phyloP scores from a whole-genome alignment of 2,888 invertebrate species.

The Tetragonula carbonaria region DNA sequence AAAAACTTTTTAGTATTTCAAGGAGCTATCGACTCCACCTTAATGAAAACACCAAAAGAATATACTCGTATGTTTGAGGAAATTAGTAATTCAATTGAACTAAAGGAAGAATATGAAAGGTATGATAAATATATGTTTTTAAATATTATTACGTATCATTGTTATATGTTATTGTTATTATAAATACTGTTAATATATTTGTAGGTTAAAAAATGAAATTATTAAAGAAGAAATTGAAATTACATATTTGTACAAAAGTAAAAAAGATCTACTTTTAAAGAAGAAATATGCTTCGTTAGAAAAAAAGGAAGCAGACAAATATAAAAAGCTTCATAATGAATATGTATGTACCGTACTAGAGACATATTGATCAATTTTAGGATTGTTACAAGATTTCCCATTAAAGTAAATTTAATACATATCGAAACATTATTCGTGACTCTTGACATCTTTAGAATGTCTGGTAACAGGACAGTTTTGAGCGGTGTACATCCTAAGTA shows the following conservation, averaged over 20 bases:
- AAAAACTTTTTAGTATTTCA: slow-evolving; percentile 99
- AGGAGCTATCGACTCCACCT: slow-evolving; percentile 99
- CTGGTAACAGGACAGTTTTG: no score
- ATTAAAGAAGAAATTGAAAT: slow-evolving; percentile 97
- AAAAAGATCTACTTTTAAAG: slow-evolving; percentile 97
- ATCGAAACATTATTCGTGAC: no score
- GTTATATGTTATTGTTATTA: no score
- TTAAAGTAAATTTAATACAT: no score
- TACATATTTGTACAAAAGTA: slow-evolving; percentile 94
- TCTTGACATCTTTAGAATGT: no score
- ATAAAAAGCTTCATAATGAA: slow-evolving; percentile 94
- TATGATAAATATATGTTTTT: slow-evolving; percentile 36
- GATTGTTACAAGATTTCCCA: no score
- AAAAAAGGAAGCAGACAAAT: slow-evolving; percentile 98
- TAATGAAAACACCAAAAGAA: slow-evolving; percentile 99
- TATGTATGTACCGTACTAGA: slow-evolving; percentile 86
- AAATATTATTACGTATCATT: not conserved
- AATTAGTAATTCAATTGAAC: slow-evolving; percentile 95
- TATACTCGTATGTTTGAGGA: slow-evolving; percentile 98
- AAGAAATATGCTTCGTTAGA: slow-evolving; percentile 96
- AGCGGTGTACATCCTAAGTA: no score
- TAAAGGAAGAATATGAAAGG: slow-evolving; percentile 97
- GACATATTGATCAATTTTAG: no score
- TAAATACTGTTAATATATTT: not conserved
- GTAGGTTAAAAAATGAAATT: slow-evolving; percentile 92